These are phyloP conservation scores for Chrysodeixis includens DNA, from an alignment of 2,888 invertebrate genomes.

Conservation along the genomic window DNA sequence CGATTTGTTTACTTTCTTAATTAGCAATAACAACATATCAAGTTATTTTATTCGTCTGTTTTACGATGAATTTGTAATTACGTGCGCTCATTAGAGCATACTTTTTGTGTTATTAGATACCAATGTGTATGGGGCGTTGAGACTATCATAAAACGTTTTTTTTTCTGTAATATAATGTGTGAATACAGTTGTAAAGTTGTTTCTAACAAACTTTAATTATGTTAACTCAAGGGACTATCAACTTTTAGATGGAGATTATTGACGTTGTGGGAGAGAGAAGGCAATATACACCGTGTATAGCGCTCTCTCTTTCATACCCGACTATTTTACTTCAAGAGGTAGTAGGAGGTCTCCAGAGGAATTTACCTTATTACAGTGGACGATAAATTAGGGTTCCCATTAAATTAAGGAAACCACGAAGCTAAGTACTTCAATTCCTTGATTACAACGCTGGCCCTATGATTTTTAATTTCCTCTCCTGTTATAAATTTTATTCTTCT, in stretches of 20 bases:
- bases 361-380: constrained; percentile 46
- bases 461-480: constrained; percentile 1
- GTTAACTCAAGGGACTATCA: constrained; percentile 32
- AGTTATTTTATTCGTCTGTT: constrained; percentile 64
- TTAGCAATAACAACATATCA: constrained; percentile 64
- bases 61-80: constrained; percentile 67
- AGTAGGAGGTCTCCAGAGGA: constrained; percentile 18
- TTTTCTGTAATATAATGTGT: constrained; percentile 53
- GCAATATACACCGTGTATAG: no score
- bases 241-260: no score
- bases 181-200: constrained; percentile 49
- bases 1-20: constrained; percentile 71
- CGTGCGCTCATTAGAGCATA: constrained; percentile 59
- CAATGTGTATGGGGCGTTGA: constrained; percentile 18
- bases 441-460: constrained; percentile 14
- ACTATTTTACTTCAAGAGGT: no score
- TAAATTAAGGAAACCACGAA: constrained; percentile 20
- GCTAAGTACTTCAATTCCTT: constrained; percentile 33
- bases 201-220: constrained; percentile 53
- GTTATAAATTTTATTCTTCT: background rate
- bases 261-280: no score
- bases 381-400: constrained; percentile 40
- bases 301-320: no score
- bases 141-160: constrained; percentile 41
- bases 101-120: constrained; percentile 43